phyloP scores from a whole-genome alignment of 2,888 invertebrate species.

The Phortica okadai region DNA sequence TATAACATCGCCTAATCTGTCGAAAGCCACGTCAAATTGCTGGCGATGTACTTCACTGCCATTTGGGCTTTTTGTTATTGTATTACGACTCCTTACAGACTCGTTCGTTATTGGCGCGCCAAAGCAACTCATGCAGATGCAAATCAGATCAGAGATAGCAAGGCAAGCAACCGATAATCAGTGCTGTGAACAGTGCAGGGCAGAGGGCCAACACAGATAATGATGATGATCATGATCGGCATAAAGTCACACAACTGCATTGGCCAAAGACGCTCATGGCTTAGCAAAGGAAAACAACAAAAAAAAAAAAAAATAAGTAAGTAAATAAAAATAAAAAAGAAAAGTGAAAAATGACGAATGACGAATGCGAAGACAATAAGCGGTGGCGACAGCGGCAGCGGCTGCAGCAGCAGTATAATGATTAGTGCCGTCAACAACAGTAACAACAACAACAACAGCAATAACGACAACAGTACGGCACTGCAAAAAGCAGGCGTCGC shows the following conservation, averaged over 20 bases:
- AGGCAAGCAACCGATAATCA: constrained; percentile 21
- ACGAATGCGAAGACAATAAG: constrained; percentile 17
- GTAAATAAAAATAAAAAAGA: background rate
- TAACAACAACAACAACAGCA: background rate
- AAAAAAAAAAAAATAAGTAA: background rate
- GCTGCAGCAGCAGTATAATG: constrained; percentile 21
- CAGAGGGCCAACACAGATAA: background rate
- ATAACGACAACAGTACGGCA: background rate
- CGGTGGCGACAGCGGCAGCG: background rate
- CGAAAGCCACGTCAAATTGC: constrained; percentile 29
- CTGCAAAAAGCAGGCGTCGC: background rate
- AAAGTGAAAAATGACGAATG: constrained; percentile 22
- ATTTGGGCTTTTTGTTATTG: background rate
- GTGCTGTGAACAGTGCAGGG: background rate
- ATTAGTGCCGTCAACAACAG: constrained; percentile 31
- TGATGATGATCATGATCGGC: constrained; percentile 25
- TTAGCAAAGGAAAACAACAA: too few relatives aligned
- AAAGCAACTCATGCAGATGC: constrained; percentile 13
- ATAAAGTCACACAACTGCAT: background rate
- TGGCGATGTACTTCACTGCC: background rate
- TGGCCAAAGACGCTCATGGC: too few relatives aligned
- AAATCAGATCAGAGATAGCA: constrained; percentile 6
- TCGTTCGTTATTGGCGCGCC: constrained; percentile 13
- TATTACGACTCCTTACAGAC: background rate
- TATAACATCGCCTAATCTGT: constrained; percentile 27